phyloP scores from a whole-genome alignment of 2,113 vertebrate species.

The Octodon degus region DNA sequence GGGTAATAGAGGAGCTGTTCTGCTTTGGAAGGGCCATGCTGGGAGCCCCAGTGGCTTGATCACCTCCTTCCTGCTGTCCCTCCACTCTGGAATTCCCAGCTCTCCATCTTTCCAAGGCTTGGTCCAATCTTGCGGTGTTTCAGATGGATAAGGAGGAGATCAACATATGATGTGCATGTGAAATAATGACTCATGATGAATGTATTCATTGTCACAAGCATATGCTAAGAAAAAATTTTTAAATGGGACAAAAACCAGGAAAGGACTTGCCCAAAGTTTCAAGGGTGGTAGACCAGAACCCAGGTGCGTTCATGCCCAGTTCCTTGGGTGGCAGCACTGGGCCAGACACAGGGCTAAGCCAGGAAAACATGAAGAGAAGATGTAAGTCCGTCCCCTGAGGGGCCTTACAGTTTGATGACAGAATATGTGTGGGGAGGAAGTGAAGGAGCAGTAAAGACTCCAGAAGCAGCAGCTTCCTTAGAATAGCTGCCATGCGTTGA shows the following conservation, averaged over 20 bases:
- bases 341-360: background rate
- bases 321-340: background rate
- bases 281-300: background rate
- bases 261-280: background rate
- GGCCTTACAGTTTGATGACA: no score
- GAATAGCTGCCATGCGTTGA: accelerated
- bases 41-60: background rate
- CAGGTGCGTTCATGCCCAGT: background rate
- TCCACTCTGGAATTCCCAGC: background rate
- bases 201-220: no score
- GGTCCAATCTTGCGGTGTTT: background rate
- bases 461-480: background rate
- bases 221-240: background rate
- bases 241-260: background rate
- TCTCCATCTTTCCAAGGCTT: background rate
- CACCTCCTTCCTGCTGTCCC: background rate
- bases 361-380: background rate
- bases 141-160: background rate
- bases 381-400: background rate
- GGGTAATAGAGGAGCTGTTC: background rate
- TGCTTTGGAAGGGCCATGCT: accelerated
- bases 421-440: accelerated
- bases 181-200: background rate
- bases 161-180: background rate
- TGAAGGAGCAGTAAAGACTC: no score